phyloP scores from a whole-genome alignment of 2,888 invertebrate genomes.

The Spatulosminthurus flaviceps region DNA sequence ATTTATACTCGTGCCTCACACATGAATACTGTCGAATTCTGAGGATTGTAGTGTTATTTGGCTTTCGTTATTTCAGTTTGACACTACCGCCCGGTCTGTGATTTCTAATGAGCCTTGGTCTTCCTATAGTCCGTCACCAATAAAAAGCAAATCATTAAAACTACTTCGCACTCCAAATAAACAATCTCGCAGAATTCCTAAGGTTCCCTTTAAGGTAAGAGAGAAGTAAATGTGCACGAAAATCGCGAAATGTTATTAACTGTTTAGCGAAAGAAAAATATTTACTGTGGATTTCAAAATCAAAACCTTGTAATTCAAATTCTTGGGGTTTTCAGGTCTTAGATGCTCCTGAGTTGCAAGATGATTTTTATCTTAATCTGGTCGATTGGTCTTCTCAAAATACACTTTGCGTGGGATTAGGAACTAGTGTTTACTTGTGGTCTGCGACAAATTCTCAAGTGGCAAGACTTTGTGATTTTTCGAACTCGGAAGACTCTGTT shows the following conservation, averaged over 20 bases:
- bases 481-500: slow-evolving; percentile 91
- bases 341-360: slow-evolving; percentile 96
- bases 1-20: no score
- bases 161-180: slow-evolving; percentile 93
- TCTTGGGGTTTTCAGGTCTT: slow-evolving; percentile 71
- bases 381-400: slow-evolving; percentile 99
- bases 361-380: slow-evolving; percentile 98
- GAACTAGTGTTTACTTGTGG: slow-evolving; percentile 98
- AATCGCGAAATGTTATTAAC: no score
- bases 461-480: slow-evolving; percentile 93
- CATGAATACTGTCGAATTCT: no score
- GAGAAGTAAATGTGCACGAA: not conserved
- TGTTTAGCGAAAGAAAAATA: no score
- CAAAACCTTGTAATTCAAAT: no score
- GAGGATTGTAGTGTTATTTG: no score
- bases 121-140: slow-evolving; percentile 93
- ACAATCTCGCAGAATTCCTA: slow-evolving; percentile 96
- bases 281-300: no score
- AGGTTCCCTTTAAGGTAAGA: slow-evolving; percentile 92
- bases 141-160: slow-evolving; percentile 94
- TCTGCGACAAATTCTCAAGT: slow-evolving; percentile 99
- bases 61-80: slow-evolving; percentile 72
- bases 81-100: slow-evolving; percentile 70
- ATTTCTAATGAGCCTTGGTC: slow-evolving; percentile 74
- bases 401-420: slow-evolving; percentile 95